phyloP scores from a whole-genome alignment of 1,140 invertebrate species.

The Orchesella cincta region DNA sequence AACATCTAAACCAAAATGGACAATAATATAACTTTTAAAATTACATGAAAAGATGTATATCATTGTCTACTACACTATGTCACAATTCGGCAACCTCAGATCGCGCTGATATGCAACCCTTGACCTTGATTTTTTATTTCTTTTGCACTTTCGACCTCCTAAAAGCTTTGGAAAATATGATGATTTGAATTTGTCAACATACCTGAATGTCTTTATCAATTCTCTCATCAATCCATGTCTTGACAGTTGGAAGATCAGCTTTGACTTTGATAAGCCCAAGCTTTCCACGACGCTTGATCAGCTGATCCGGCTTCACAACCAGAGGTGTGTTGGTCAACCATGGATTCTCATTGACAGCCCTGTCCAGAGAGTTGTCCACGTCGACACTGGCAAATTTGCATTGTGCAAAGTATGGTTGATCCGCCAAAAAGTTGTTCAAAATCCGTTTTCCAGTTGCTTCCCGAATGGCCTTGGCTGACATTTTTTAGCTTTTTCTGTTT shows the following conservation, averaged over 20 bases:
- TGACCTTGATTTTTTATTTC: no score
- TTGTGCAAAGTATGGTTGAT: slow-evolving; percentile 68
- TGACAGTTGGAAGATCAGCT: slow-evolving; percentile 72
- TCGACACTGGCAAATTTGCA: slow-evolving; percentile 81
- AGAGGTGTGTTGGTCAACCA: slow-evolving; percentile 86
- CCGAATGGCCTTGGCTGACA: slow-evolving; percentile 97
- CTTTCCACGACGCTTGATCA: slow-evolving; percentile 97
- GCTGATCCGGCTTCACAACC: slow-evolving; percentile 97
- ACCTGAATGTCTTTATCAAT: slow-evolving; percentile 82
- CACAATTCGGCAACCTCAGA: no score
- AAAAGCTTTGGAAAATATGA: no score
- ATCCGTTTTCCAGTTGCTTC: slow-evolving; percentile 95
- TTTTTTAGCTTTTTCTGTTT: slow-evolving; percentile 56
- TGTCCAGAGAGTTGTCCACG: slow-evolving; percentile 76
- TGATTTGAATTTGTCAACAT: no score
- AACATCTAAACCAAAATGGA: no score
- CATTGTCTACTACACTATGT: no score
- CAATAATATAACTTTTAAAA: no score
- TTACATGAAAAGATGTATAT: no score
- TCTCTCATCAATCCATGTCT: slow-evolving; percentile 85
- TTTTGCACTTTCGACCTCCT: no score
- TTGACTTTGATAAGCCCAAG: slow-evolving; percentile 94
- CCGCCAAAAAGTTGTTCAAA: slow-evolving; percentile 79
- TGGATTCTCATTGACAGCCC: slow-evolving; percentile 73
- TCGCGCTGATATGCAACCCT: no score